phyloP scores from a whole-genome alignment of 2,797 vertebrate species.

The Gobio occitaniae region DNA sequence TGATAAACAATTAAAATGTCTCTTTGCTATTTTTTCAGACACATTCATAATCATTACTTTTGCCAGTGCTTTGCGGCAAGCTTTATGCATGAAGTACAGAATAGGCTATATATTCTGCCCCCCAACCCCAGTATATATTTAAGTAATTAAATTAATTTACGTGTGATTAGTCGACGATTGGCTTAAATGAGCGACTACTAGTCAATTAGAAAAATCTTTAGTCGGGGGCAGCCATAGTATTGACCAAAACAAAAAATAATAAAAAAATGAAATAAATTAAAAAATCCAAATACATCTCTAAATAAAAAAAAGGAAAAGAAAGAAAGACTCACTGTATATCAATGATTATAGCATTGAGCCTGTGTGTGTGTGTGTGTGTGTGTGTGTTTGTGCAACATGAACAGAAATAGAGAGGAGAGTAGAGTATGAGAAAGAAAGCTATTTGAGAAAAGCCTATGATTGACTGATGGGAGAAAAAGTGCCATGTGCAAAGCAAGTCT shows the following conservation, averaged over 20 bases:
- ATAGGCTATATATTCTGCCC: background rate
- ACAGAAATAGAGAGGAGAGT: background rate
- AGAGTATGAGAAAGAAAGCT: background rate
- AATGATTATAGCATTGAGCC: background rate
- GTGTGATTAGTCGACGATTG: background rate
- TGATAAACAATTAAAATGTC: background rate
- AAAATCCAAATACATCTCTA: background rate
- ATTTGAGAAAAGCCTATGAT: slow-evolving; percentile 24
- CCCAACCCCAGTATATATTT: background rate
- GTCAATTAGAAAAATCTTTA: background rate
- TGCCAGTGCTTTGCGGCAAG: background rate
- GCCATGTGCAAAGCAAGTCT: slow-evolving; percentile 16
- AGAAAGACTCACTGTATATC: background rate
- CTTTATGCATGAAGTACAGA: background rate
- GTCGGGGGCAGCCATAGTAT: background rate
- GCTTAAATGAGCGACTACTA: background rate
- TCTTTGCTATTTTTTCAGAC: background rate
- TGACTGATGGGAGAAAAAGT: slow-evolving; percentile 26
- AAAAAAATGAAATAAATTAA: background rate
- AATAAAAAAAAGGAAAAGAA: background rate
- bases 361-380: background rate
- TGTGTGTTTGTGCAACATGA: slow-evolving; percentile 6
- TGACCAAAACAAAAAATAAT: no score
- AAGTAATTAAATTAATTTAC: background rate
- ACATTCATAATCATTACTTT: background rate